Percentiles rank a stretch among this genome's conserved stretches.
Evolutionary conservation across 2,113 vertebrate genomes (phyloP).

Genomic region (Urocitellus parryii): DNA sequence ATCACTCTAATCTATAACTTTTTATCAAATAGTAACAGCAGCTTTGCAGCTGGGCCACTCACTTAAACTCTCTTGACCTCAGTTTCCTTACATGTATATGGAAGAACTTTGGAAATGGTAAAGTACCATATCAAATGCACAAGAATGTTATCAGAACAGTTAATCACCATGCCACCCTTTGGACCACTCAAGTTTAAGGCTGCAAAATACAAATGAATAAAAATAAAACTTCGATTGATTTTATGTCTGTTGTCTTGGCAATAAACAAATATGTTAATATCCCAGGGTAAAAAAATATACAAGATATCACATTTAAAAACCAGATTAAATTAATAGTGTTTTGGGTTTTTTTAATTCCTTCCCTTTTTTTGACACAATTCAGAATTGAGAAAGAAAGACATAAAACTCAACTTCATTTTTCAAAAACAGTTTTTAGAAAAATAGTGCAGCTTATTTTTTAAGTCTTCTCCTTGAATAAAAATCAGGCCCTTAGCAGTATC

Average conservation of each 20-base stretch:
- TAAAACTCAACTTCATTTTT: background rate
- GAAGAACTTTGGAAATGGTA: slow-evolving; percentile 50
- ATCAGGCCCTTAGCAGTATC: background rate
- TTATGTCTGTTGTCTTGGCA: slow-evolving; percentile 28
- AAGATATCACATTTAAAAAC: background rate
- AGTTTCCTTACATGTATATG: slow-evolving; percentile 42
- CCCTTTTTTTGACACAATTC: background rate
- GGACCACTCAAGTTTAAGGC: background rate
- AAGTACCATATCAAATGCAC: background rate
- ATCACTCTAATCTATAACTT: slow-evolving; percentile 34
- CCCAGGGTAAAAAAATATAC: background rate
- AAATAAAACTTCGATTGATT: slow-evolving; percentile 45
- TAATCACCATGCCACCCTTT: background rate
- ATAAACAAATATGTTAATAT: background rate
- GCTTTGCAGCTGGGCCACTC: background rate
- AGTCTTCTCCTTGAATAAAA: background rate
- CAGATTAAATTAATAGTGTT: background rate
- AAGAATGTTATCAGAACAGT: background rate
- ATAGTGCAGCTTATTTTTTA: background rate
- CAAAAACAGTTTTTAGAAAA: background rate
- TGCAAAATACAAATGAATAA: slow-evolving; percentile 44
- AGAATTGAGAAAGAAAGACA: background rate
- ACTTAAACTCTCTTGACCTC: slow-evolving; percentile 46
- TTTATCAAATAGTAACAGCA: slow-evolving; percentile 56
- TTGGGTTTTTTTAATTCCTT: background rate